phyloP scores from a whole-genome alignment of 2,888 invertebrate genomes.

The Diloba caeruleocephala region DNA sequence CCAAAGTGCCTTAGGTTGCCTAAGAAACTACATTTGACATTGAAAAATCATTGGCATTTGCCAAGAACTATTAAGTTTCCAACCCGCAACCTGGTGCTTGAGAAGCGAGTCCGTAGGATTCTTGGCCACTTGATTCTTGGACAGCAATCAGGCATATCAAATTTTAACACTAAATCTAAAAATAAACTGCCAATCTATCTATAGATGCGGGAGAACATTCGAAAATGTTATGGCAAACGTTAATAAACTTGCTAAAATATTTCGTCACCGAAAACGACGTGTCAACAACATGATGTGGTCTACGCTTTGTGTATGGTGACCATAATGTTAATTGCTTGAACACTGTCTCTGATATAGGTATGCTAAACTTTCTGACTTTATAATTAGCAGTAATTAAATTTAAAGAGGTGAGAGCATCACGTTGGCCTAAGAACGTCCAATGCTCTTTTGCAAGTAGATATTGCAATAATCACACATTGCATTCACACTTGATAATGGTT shows the following conservation, averaged over 20 bases:
- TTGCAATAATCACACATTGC: background rate
- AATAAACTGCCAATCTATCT: slow-evolving; percentile 19
- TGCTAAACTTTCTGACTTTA: slow-evolving; percentile 16
- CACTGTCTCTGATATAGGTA: slow-evolving; percentile 13
- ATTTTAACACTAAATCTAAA: slow-evolving; percentile 3
- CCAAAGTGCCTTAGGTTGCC: too few species aligned
- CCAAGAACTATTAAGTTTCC: too few species aligned
- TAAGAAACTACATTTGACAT: too few species aligned
- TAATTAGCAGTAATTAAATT: slow-evolving; percentile 27
- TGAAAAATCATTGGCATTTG: too few species aligned
- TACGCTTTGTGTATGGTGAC: slow-evolving; percentile 34
- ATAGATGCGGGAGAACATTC: slow-evolving; percentile 11
- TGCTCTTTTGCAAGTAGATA: background rate
- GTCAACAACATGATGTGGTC: slow-evolving; percentile 51
- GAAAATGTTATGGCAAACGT: slow-evolving; percentile 47
- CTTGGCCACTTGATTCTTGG: too few species aligned
- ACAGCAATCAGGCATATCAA: background rate
- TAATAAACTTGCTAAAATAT: slow-evolving; percentile 74
- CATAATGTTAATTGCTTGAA: slow-evolving; percentile 29
- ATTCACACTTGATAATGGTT: too few species aligned
- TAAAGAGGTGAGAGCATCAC: slow-evolving; percentile 27
- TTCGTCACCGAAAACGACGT: slow-evolving; percentile 65
- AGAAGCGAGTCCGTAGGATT: too few species aligned
- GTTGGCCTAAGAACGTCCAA: slow-evolving; percentile 3
- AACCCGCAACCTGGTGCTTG: too few species aligned